Evolutionary conservation across 2,888 invertebrate species (phyloP), one percentile per base, ranked within the genome.

Genomic region (Aleiodes leptofemur): DNA sequence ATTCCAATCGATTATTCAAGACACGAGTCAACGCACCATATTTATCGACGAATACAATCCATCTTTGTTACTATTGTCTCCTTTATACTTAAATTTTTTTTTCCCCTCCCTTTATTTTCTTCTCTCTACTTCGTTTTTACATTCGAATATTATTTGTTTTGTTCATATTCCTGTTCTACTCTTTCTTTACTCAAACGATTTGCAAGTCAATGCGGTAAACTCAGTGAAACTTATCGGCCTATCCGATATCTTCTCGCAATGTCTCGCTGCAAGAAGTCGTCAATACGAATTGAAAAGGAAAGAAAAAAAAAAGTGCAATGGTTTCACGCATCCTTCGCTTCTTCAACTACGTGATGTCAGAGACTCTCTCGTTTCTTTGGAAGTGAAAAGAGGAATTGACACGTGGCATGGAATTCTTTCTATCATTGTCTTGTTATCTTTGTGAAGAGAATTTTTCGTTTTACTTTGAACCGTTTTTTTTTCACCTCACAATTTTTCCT

Each of bases 1-100:
- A 81, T 81, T 80, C 78, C 76, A 77, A 74, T 81, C 80, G 82
- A 83, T 82, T 81, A 83, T 83, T 82, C 82, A 81, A 77, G 82
- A 78, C 80, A 81, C 81, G 80, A 74, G 74, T 80, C 76, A 76
- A 77, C 74, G 80, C 74, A 74, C 55, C 75, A 82, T 83, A 81
- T 82, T 82, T 83, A 82, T 82, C 81, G 81, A 76, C 74, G 76
- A 74, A 80, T 79, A 76, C 77, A 68, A 57, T 73, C 57, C 74
- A 61, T 64, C 69, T 72, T 69, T 72, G 43, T 78, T 76, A 77
- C 74, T 64, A 77, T 75, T 76, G 68, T 73, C 77, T 66, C 76
- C 53, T 74, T 77, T 73, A 66, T 74, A 72, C 69, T 77, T 6
- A 34, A 66, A 66, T 76, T 68, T 64, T 74, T 9, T 59, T 69